Evolutionary conservation across 2,888 invertebrate genomes (phyloP), one percentile per base, ranked within the genome.

Genomic region (Ophion slaviceki): DNA sequence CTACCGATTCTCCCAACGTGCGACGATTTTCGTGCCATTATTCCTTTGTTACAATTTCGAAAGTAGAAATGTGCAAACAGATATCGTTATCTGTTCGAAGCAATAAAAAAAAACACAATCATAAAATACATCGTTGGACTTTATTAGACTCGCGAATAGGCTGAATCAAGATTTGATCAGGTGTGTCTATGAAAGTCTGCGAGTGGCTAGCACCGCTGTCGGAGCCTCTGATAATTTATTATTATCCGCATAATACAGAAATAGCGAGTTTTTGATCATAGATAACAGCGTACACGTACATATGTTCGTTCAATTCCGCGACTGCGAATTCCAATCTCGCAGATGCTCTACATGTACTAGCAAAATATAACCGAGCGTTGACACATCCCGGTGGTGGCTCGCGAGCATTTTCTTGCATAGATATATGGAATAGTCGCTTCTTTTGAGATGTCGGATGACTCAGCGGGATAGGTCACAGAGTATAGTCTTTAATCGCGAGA

Each of bases 161-260:
- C 36, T 59, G 67, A 40, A 11, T 67, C 57, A 24, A 67, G 20
- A 77, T 77, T 77, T 77, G 67, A 68, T 77, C 59, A 77, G 77
- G 40, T 77, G 68, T 7, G 36, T 59, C 20, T 40, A 67, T 59
- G 36, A 57, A 17, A 7, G n/a, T 36, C 66, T 66, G 66, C 17
- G 17, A 11, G 28, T 28, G 57, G 20, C n/a, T 14, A 47, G 24
- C 53, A 24, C 40, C 24, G 4, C 10, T 59, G 36, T 20, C 20
- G n/a, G 40, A 67, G 57, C 28, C 14, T 67, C 57, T 53, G 53
- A 20, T 77, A 57, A 77, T 67, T 77, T 77, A 77, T 67, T 77
- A 68, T 67, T 36, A 59, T 14, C 14, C 57, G 14, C 59, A 77
- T 67, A 67, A 67, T 67, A 57, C 17, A 61, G 28, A 47, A 75